phyloP scores from a whole-genome alignment of 2,113 vertebrate genomes.

The Eidolon helvum region DNA sequence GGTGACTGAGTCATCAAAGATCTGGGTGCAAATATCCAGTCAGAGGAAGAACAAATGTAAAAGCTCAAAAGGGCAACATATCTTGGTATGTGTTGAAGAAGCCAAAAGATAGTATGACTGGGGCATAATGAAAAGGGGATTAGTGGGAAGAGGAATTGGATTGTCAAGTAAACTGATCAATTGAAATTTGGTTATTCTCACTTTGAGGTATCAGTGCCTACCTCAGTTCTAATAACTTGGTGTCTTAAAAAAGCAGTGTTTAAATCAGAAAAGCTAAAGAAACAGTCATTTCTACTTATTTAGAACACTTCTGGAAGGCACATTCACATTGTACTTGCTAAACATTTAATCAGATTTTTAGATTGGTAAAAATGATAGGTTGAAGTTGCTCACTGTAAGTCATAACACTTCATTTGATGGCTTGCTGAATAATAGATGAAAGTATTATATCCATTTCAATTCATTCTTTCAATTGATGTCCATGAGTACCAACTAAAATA shows the following conservation, averaged over 20 bases:
- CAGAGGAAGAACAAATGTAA: neutral
- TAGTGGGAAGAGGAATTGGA: neutral
- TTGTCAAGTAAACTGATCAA: neutral
- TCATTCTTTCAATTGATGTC: constrained; percentile 62
- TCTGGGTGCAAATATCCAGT: neutral
- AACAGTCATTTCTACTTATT: constrained; percentile 60
- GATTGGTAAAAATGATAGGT: constrained; percentile 67
- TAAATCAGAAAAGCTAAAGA: constrained; percentile 57
- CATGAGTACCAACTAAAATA: constrained; percentile 61
- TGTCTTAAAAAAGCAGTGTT: neutral
- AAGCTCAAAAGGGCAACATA: neutral
- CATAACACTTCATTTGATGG: constrained; percentile 70
- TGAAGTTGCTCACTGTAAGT: constrained; percentile 68
- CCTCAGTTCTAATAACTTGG: constrained; percentile 32
- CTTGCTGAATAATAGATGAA: constrained; percentile 69
- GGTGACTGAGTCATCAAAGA: neutral
- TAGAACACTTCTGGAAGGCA: constrained; percentile 64
- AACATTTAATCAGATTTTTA: constrained; percentile 72
- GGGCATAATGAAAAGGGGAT: neutral
- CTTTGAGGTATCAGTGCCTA: neutral
- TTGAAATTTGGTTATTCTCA: constrained; percentile 41
- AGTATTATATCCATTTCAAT: constrained; percentile 64
- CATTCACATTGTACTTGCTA: constrained; percentile 63
- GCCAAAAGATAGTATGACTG: neutral
- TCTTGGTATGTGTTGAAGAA: neutral